Evolutionary conservation across 2,888 invertebrate species (phyloP), one percentile per base, ranked within the genome.

Genomic region (Dryocosmus kuriphilus): DNA sequence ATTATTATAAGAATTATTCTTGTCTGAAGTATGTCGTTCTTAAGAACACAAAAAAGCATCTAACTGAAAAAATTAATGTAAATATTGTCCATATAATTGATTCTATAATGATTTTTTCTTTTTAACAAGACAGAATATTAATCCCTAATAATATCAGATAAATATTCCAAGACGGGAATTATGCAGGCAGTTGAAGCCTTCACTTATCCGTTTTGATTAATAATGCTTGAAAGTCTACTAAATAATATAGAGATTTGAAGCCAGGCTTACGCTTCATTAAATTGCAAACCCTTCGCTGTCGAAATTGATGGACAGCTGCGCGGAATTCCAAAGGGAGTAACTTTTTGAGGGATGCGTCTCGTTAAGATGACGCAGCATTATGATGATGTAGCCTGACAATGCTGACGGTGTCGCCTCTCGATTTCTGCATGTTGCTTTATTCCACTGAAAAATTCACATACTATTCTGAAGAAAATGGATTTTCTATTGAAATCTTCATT

Each of bases 321-420:
- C 81, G 81, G 84, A 79, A 84, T 86, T 81, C 84, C 80, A 67
- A 80, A 81, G 82, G 84, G 82, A 83, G 81, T 80, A 81, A 84
- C 85, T 85, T 87, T 87, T 85, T 82, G 84, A 86, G 84, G 85
- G 85, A 86, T 81, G 82, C 80, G 84, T 85, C 86, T 89, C 85
- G 89, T 89, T 89, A 89, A 87, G 88, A 86, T 88, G 88, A 89
- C 89, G 88, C 87, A 87, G 89, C 89, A 87, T 85, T 86, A 86
- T 86, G 82, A 81, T 81, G 75, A 81, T 80, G 79, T 79, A 79
- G 81, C 83, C 81, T 81, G 84, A 85, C 84, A 85, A 83, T 85
- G 84, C 84, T 83, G 82, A 57, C 57, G 57, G 57, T 57, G 24
- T 57, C 57, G 22, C 24, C 24, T 57, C 57, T 24, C 57, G 24